These are phyloP conservation scores for Ptychobarbus kaznakovi DNA, from an alignment of 2,797 vertebrate genomes.

Conservation along the genomic window DNA sequence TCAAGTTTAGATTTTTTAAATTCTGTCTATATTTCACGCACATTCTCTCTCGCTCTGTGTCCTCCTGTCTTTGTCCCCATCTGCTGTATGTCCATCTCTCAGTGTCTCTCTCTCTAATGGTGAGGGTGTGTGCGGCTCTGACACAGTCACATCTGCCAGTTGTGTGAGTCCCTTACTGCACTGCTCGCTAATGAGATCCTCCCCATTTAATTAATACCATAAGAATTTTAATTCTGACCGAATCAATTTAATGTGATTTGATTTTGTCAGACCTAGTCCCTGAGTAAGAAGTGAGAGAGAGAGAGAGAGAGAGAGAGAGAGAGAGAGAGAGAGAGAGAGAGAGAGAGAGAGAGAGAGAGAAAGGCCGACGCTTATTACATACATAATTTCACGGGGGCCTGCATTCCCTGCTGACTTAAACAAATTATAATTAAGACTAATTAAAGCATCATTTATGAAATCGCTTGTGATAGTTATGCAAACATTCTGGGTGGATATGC, in stretches of 20 bases:
- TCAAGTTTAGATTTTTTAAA: constrained; percentile 44
- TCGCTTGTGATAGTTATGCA: constrained; percentile 99
- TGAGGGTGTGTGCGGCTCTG: constrained; percentile 78
- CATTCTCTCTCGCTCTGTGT: constrained; percentile 40
- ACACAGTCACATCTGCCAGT: constrained; percentile 96
- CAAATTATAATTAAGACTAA: constrained; percentile 99
- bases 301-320: constrained; percentile 62
- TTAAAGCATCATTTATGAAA: constrained; percentile 99
- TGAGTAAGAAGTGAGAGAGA: constrained; percentile 84
- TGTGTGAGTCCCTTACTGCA: constrained; percentile 94
- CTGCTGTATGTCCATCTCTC: constrained; percentile 59
- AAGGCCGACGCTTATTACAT: constrained; percentile 99
- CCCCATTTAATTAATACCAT: constrained; percentile 99
- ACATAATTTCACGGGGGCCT: constrained; percentile 99
- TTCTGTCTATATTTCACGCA: constrained; percentile 36
- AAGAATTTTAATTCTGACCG: constrained; percentile 99
- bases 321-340: constrained; percentile 62
- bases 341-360: constrained; percentile 52
- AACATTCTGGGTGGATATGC: constrained; percentile 99
- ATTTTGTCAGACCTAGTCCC: constrained; percentile 99
- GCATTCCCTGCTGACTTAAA: constrained; percentile 99
- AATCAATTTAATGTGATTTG: constrained; percentile 99
- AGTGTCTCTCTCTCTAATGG: constrained; percentile 72
- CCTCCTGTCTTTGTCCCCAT: constrained; percentile 37
- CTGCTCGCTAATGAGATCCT: constrained; percentile 99